phyloP scores from a whole-genome alignment of 2,797 vertebrate species.

The Trachurus trachurus region DNA sequence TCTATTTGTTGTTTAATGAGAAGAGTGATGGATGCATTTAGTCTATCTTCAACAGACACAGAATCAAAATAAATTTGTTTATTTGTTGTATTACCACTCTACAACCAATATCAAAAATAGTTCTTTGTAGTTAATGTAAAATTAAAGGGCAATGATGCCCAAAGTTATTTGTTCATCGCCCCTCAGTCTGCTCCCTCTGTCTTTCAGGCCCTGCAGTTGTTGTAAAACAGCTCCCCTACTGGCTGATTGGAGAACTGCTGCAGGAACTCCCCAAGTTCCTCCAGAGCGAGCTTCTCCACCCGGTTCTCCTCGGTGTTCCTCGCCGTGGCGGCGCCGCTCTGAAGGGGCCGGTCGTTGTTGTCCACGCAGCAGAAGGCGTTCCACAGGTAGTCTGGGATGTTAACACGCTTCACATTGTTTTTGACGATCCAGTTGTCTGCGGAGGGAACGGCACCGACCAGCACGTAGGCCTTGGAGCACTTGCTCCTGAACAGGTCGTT shows the following conservation, averaged over 20 bases:
- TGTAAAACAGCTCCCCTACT: slow-evolving; percentile 80
- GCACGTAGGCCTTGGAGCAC: slow-evolving; percentile 79
- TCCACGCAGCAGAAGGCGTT: slow-evolving; percentile 86
- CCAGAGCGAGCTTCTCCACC: slow-evolving; percentile 73
- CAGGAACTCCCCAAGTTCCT: slow-evolving; percentile 73
- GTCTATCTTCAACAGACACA: neutral
- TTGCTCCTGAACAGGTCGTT: slow-evolving; percentile 64
- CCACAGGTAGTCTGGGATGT: slow-evolving; percentile 86
- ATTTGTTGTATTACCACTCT: neutral
- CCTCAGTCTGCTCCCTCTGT: no score
- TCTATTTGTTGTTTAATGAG: neutral
- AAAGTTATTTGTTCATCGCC: neutral
- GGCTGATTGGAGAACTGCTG: slow-evolving; percentile 76
- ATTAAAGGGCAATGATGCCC: neutral
- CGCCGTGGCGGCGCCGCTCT: slow-evolving; percentile 77
- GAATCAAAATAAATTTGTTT: neutral
- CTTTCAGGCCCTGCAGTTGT: slow-evolving; percentile 70
- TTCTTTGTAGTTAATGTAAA: neutral
- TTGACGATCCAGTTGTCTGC: slow-evolving; percentile 83
- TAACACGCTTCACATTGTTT: slow-evolving; percentile 81
- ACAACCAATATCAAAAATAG: slow-evolving; percentile 1
- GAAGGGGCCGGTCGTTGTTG: slow-evolving; percentile 71
- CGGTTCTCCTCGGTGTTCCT: slow-evolving; percentile 80
- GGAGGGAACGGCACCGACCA: slow-evolving; percentile 85
- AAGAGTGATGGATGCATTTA: neutral